Base-by-base conservation (phyloP, 1,140 invertebrate genomes). In the Drosophila mauritiana region DNA sequence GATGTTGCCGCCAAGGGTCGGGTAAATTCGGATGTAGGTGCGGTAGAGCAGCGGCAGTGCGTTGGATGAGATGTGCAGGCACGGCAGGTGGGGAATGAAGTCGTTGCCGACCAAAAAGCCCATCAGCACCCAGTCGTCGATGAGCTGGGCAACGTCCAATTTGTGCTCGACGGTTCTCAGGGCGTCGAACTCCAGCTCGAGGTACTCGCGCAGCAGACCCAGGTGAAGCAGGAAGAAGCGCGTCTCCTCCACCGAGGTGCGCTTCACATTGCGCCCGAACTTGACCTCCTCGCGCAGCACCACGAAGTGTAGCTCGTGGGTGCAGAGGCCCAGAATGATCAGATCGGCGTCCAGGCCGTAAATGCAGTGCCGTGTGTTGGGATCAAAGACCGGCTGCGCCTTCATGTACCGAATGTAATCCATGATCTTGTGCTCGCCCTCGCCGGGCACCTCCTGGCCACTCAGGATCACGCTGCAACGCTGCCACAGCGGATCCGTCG, bases 371-470 rank as follows among this genome's bases (percentile, higher is more conserved):
- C 97, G 93, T 0, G 97, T 98, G 86, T 98, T 97, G 1, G 96
- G 94, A 93, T 99, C 95, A 92, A 98, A 98, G 64, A 95, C 95
- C 3, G 96, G 94, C 91, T 97, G 95, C 0, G 97, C 94, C 81
- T 97, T 96, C 89, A 97, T 93, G 92, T 96, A 97, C 15, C 98
- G 93, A 73, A 99, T 99, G 90, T 97, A 99, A 92, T 99, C 98
- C 98, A 99, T 99, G 49, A 99, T 98, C 93, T 99, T 99, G 92
- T 99, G 98, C 93, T 99, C 98, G 5, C 98, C 98, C 94, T 99
- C 98, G 13, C 98, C 98, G 22, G 98, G 98, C 4, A 96, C 97
- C 96, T 97, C 96, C 92, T 97, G 97, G 15, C 97, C 97, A 56
- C 96, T 97, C 0, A 97, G 93, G 73, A 97, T 95, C 40, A 98